Conservation (phyloP, 2,113 vertebrate genomes). For the Paratilapia polleni region DNA sequence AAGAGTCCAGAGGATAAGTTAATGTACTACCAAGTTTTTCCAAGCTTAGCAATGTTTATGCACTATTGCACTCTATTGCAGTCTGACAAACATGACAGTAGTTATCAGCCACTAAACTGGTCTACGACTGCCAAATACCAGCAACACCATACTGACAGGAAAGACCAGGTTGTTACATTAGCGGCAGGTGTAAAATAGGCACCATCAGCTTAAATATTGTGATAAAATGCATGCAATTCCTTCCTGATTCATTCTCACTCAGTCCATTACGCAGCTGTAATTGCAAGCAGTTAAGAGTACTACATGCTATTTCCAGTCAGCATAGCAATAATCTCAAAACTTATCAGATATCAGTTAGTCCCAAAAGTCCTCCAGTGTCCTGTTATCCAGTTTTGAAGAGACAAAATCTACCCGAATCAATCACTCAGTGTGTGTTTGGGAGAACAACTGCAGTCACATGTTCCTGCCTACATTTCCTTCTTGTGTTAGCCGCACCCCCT, state of each 20-base stretch:
- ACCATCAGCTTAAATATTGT: slow-evolving; percentile 11
- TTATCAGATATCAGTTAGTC: slow-evolving; percentile 11
- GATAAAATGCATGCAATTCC: background rate
- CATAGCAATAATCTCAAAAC: slow-evolving; percentile 1
- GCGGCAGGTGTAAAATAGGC: slow-evolving; percentile 13
- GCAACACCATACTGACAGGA: slow-evolving; percentile 51
- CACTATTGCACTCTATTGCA: background rate
- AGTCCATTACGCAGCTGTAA: background rate
- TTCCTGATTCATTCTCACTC: slow-evolving; percentile 5
- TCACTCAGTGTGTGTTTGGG: slow-evolving; percentile 23
- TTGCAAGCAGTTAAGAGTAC: background rate
- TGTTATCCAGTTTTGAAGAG: background rate
- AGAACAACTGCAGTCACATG: slow-evolving; percentile 53
- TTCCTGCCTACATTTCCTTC: slow-evolving; percentile 61
- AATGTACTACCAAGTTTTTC: slow-evolving; percentile 32
- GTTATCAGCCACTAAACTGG: slow-evolving; percentile 16
- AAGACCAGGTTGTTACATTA: slow-evolving; percentile 43
- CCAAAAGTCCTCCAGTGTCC: slow-evolving; percentile 36
- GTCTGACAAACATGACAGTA: background rate
- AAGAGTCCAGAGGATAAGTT: slow-evolving; percentile 43
- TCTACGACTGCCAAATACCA: slow-evolving; percentile 26
- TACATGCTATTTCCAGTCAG: background rate
- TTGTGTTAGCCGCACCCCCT: slow-evolving; percentile 47
- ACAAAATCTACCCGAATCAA: slow-evolving; percentile 27
- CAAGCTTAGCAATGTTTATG: background rate